Evolutionary conservation across 2,113 vertebrate species (phyloP).

Genomic region (Steatornis caripensis): DNA sequence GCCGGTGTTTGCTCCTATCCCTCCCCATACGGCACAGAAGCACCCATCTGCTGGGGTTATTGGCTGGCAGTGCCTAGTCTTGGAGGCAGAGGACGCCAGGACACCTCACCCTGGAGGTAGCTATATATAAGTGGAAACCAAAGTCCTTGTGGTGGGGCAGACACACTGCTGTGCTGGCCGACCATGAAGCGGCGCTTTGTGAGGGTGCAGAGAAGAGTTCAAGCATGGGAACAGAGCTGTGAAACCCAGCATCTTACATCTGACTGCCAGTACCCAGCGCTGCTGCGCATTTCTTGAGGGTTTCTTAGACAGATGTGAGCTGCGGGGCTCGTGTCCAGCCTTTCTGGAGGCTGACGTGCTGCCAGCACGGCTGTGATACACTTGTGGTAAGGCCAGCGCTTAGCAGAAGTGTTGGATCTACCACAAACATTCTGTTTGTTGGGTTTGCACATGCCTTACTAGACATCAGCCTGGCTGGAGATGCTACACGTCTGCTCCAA

Average conservation of each 20-base stretch:
- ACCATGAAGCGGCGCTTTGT: neutral
- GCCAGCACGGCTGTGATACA: neutral
- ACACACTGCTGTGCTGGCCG: neutral
- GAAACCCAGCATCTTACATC: neutral
- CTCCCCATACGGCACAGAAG: rapidly evolving
- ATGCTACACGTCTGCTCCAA: neutral
- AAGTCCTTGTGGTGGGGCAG: neutral
- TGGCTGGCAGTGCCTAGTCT: neutral
- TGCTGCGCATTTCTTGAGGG: neutral
- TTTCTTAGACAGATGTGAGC: neutral
- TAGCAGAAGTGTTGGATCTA: neutral
- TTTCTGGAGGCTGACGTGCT: neutral
- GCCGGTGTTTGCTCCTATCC: neutral
- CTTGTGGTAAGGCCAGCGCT: neutral
- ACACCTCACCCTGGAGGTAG: neutral
- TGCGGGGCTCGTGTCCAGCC: neutral
- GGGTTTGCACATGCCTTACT: neutral
- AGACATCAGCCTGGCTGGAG: neutral
- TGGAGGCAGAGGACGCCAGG: neutral
- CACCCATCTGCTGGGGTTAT: neutral
- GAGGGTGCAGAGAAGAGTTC: neutral
- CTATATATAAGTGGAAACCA: neutral
- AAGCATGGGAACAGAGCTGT: neutral
- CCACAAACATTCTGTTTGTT: neutral
- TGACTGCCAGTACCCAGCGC: neutral